Evolutionary conservation across 2,888 invertebrate genomes (phyloP).

Genomic region (Gonocerus acuteangulatus): DNA sequence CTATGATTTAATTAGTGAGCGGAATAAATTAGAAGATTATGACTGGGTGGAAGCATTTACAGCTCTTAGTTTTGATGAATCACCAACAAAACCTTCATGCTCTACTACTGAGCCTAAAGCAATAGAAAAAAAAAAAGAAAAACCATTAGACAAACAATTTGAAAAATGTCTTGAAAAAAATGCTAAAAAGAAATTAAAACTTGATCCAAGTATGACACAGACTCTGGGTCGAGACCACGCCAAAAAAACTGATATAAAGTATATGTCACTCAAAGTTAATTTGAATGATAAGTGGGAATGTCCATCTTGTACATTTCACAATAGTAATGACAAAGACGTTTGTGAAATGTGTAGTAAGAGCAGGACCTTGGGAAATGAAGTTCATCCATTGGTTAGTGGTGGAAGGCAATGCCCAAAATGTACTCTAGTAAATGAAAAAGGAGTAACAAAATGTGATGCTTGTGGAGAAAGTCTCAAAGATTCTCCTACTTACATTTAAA

Average conservation of each 20-base stretch:
- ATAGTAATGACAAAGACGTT: conserved; percentile 49
- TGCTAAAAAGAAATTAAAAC: conserved; percentile 8
- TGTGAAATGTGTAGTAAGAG: conserved; percentile 73
- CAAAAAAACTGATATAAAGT: conserved; percentile 16
- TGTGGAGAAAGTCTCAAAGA: conserved; percentile 60
- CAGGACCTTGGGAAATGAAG: conserved; percentile 50
- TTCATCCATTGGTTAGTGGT: conserved; percentile 60
- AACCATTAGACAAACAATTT: not conserved
- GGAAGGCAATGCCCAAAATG: conserved; percentile 67
- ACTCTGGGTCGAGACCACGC: conserved; percentile 20
- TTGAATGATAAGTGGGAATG: conserved; percentile 55
- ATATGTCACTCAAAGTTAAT: conserved; percentile 24
- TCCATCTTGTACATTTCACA: conserved; percentile 62
- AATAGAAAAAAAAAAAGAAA: no score
- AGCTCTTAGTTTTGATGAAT: conserved; percentile 52
- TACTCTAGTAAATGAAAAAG: conserved; percentile 64
- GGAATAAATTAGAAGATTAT: conserved; percentile 40
- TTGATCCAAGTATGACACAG: conserved; percentile 10
- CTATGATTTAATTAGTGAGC: conserved; percentile 46
- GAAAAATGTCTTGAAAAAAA: conserved; percentile 1
- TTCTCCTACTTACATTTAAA: conserved; percentile 67
- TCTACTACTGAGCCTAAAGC: not conserved
- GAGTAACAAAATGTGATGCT: conserved; percentile 57
- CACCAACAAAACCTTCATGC: conserved; percentile 41
- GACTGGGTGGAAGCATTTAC: conserved; percentile 44